A percentile compares a stretch with the other conserved stretches of the same genome.
These are phyloP conservation scores for Pogonocherus hispidulus DNA, from an alignment of 2,888 invertebrate species.

Conservation along the genomic window DNA sequence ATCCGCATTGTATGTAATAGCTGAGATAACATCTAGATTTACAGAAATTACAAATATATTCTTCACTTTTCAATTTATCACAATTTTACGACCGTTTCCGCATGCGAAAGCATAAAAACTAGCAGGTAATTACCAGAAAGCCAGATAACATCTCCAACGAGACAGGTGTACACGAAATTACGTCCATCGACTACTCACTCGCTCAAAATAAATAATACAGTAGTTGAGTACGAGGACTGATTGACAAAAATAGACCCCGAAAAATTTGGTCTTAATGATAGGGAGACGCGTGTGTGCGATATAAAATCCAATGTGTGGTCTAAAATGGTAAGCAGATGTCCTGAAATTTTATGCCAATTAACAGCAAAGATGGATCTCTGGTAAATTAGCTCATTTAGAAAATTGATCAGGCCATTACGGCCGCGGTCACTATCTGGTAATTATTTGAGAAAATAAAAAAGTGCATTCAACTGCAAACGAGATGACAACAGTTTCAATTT, in stretches of 20 bases:
- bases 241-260: conserved; percentile 20
- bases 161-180: conserved; percentile 15
- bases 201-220: conserved; percentile 20
- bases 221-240: conserved; percentile 7
- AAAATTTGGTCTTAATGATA: conserved; percentile 10
- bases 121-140: neutral
- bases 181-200: neutral
- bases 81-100: neutral
- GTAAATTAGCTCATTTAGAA: conserved; percentile 54
- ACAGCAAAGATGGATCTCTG: conserved; percentile 47
- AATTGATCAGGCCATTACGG: conserved; percentile 47
- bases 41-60: too few relatives aligned
- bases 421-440: conserved; percentile 32
- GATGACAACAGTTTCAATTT: too few relatives aligned
- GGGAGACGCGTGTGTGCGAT: conserved; percentile 34
- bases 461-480: neutral
- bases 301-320: conserved; percentile 53
- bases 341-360: conserved; percentile 62
- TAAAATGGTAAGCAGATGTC: conserved; percentile 59
- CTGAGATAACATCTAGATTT: too few relatives aligned
- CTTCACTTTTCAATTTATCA: too few relatives aligned
- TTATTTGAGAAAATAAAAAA: neutral
- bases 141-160: neutral
- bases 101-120: neutral
- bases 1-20: too few relatives aligned